Evolutionary conservation across 1,140 invertebrate species (phyloP), one percentile per base, ranked within the genome.

Genomic region (Pomacea maculata): DNA sequence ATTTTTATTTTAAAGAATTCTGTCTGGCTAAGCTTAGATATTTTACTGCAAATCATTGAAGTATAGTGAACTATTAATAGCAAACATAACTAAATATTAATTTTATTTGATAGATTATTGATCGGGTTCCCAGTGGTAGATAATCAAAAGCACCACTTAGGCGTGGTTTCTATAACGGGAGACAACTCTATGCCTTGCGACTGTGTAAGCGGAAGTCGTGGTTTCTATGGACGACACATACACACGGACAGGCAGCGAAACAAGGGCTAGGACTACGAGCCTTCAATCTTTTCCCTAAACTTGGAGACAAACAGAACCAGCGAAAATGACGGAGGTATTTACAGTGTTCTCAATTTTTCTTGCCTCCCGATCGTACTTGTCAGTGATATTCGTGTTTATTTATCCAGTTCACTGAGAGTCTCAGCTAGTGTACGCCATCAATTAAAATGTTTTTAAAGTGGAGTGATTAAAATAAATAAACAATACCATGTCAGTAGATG

Each of bases 271-370:
- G 64, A 65, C 19, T 19, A 9, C 7, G 14, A 11, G 0, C 19
- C 15, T 67, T 29, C 34, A 52, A 17, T 68, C 15, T 45, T 5
- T 68, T 15, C 63, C 68, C 21, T 55, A 14, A n/a, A 9, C 73
- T 34, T 19, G 15, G 17, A 14, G 17, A 12, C 54, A 25, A 34
- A 7, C 57, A 55, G 70, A 0, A 55, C 61, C 52, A 61, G 57
- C 25, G 21, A 78, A 45, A 17, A 78, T 78, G 77, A 70, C 77
- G 25, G 77, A 78, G 77, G 77, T 78, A 25, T 71, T 29, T 78
- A 71, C 25, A 19, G 4, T 57, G 55, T 78, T n/a, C 17, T 57
- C 57, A 11, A 29, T 7, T 19, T 57, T n/a, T 2, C 57, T n/a
- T 10, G 21, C 29, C 21, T 4, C 54, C 67, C 54, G 1, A 55